Percentiles rank a stretch among this genome's conserved stretches.
Evolutionary conservation across 1,140 invertebrate genomes (phyloP).

Genomic region (Brachionus paranguensis): DNA sequence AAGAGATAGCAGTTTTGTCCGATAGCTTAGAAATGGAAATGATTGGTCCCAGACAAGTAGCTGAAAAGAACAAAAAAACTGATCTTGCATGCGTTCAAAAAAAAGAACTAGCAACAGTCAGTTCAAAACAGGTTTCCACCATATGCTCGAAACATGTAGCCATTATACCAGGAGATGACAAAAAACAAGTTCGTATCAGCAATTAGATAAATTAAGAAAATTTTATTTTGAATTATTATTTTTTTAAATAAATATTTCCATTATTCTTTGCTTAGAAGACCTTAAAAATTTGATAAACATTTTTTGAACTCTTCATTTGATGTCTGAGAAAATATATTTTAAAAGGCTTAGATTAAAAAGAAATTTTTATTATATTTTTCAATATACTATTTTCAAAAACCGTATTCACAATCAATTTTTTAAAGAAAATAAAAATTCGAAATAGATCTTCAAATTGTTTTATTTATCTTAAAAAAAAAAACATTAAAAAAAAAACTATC

Average conservation of each 20-base stretch:
- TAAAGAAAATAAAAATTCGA: too few relatives aligned
- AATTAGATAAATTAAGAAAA: background rate
- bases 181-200: background rate
- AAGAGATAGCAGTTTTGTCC: background rate
- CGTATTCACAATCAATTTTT: too few relatives aligned
- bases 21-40: background rate
- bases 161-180: background rate
- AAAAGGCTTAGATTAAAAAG: too few relatives aligned
- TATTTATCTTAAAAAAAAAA: too few relatives aligned
- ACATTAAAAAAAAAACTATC: too few relatives aligned
- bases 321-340: too few relatives aligned
- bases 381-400: too few relatives aligned
- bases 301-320: too few relatives aligned
- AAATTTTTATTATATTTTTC: too few relatives aligned
- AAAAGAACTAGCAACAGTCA: background rate
- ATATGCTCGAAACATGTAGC: background rate
- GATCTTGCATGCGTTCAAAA: background rate
- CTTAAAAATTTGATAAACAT: background rate
- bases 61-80: background rate
- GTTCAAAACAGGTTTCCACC: background rate
- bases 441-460: too few relatives aligned
- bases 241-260: background rate
- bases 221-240: background rate
- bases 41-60: background rate
- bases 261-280: background rate